phyloP scores from a whole-genome alignment of 2,888 invertebrate genomes.

The Augiades crinisus region DNA sequence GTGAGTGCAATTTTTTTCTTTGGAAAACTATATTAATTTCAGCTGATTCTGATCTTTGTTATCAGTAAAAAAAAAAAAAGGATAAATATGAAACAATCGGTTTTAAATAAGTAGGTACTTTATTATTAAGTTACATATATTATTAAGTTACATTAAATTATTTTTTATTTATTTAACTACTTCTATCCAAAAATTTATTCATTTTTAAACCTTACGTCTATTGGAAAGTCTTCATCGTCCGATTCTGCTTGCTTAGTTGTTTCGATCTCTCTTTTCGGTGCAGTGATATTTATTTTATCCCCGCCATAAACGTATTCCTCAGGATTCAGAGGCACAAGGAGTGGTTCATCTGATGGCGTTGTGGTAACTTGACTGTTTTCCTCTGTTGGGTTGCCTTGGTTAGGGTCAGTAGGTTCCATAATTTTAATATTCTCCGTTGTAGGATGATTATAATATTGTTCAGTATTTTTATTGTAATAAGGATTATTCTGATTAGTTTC shows the following conservation, averaged over 20 bases:
- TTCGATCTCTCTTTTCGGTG: slow-evolving; percentile 59
- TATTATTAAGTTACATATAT: too few relatives aligned
- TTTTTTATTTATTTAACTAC: too few relatives aligned
- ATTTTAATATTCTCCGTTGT: slow-evolving; percentile 20
- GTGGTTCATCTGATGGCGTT: slow-evolving; percentile 49
- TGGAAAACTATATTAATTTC: too few relatives aligned
- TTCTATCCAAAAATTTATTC: slow-evolving; percentile 31
- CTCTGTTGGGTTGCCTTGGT: slow-evolving; percentile 24
- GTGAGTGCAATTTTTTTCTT: too few relatives aligned
- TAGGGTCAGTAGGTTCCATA: slow-evolving; percentile 19
- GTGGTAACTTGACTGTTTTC: slow-evolving; percentile 38
- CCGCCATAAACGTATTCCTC: slow-evolving; percentile 51
- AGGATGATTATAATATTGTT: slow-evolving; percentile 13
- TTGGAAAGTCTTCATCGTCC: slow-evolving; percentile 50
- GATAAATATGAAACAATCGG: too few relatives aligned
- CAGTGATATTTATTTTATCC: slow-evolving; percentile 50
- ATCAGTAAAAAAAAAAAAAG: too few relatives aligned
- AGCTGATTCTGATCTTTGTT: too few relatives aligned
- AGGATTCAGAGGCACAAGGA: slow-evolving; percentile 57
- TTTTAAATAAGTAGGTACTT: too few relatives aligned
- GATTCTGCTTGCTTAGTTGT: slow-evolving; percentile 41
- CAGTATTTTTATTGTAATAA: background rate
- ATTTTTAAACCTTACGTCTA: slow-evolving; percentile 60
- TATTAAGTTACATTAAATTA: too few relatives aligned
- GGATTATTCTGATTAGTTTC: background rate